phyloP scores from a whole-genome alignment of 2,888 invertebrate species.

The Drosophila basisetae region DNA sequence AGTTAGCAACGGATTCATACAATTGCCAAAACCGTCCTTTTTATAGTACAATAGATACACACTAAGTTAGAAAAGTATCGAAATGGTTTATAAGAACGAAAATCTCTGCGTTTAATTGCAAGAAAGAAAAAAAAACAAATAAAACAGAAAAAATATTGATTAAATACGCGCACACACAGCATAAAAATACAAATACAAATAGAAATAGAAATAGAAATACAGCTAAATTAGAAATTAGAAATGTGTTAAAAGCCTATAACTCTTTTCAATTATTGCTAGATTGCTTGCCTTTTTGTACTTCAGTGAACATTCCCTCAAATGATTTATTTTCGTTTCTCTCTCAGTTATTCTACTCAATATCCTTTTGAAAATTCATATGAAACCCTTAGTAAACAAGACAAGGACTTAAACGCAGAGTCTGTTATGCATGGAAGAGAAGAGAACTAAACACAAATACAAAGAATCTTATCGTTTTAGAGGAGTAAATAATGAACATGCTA shows the following conservation, averaged over 20 bases:
- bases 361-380: constrained; percentile 4
- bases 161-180: constrained; percentile 14
- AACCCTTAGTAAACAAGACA: background rate
- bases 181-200: background rate
- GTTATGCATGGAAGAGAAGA: background rate
- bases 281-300: constrained; percentile 74
- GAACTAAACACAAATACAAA: background rate
- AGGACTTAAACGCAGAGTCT: constrained; percentile 40
- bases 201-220: background rate
- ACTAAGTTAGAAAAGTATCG: constrained; percentile 1
- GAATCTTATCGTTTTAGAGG: background rate
- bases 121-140: background rate
- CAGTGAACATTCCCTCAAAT: constrained; percentile 55
- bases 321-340: background rate
- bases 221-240: constrained; percentile 18
- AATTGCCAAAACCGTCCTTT: constrained; percentile 22
- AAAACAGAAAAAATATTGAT: background rate
- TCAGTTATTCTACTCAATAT: background rate
- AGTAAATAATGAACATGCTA: constrained; percentile 24
- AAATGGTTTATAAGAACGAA: constrained; percentile 3
- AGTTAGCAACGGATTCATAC: constrained; percentile 48
- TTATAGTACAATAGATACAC: constrained; percentile 8
- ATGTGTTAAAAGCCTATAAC: constrained; percentile 50
- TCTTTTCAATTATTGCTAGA: constrained; percentile 64
- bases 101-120: constrained; percentile 51